phyloP scores from a whole-genome alignment of 1,140 invertebrate genomes.

The Lepidurus packardi region DNA sequence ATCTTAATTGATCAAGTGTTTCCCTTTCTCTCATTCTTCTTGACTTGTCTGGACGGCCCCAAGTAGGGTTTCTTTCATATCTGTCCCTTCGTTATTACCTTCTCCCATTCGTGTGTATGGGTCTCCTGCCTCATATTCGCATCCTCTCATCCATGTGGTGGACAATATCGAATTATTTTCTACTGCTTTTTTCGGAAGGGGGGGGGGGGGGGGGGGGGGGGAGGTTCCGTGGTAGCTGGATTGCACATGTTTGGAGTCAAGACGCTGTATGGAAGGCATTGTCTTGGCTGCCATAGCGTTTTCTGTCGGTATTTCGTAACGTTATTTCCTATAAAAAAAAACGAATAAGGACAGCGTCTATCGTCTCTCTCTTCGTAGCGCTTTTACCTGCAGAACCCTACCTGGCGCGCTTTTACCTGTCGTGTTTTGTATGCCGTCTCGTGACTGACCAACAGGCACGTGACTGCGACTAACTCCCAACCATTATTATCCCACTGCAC shows the following conservation, averaged over 20 bases:
- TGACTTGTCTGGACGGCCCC: not conserved
- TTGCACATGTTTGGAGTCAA: not conserved
- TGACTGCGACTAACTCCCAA: not conserved
- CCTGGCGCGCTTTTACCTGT: not conserved
- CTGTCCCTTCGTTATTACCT: not conserved
- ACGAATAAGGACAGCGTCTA: too few species aligned
- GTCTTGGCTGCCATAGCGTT: not conserved
- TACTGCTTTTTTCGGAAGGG: not conserved
- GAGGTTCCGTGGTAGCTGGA: not conserved
- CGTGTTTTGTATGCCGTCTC: slow-evolving; percentile 15
- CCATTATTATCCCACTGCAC: not conserved
- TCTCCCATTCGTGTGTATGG: not conserved
- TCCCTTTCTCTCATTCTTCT: not conserved
- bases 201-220: not conserved
- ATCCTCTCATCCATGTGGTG: not conserved
- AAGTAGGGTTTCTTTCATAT: slow-evolving; percentile 13
- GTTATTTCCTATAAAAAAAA: not conserved
- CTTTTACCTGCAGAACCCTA: not conserved
- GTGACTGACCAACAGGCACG: slow-evolving; percentile 1
- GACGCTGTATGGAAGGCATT: not conserved
- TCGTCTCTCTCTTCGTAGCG: too few species aligned
- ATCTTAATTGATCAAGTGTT: slow-evolving; percentile 22
- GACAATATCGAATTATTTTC: not conserved
- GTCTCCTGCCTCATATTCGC: not conserved
- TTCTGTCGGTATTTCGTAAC: not conserved